Evolutionary conservation across 2,113 vertebrate species (phyloP).

Genomic region (Penelope pileata): DNA sequence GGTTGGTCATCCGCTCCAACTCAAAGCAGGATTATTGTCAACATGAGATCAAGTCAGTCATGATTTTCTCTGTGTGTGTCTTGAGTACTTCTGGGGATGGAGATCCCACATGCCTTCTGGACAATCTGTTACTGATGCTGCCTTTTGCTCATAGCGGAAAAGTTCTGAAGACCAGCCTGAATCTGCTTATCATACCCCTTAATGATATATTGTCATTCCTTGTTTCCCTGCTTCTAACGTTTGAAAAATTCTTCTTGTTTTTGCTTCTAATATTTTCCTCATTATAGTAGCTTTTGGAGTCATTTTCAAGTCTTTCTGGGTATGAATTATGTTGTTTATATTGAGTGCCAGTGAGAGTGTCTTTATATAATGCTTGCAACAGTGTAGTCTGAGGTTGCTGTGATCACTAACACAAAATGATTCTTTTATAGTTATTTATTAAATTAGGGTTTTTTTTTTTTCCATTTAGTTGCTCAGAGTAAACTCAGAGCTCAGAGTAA

Average conservation of each 20-base stretch:
- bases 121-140: background rate
- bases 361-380: background rate
- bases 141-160: background rate
- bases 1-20: background rate
- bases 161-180: background rate
- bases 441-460: constrained; percentile 10
- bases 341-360: background rate
- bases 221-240: background rate
- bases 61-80: background rate
- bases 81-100: background rate
- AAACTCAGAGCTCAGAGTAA: constrained; percentile 1
- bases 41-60: background rate
- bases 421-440: background rate
- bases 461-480: constrained; percentile 26
- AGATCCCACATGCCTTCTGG: background rate
- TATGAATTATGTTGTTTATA: background rate
- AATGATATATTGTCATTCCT: background rate
- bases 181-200: background rate
- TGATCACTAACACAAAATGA: background rate
- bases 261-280: background rate
- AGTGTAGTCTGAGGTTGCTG: background rate
- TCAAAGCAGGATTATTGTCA: background rate
- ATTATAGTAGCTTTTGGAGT: background rate
- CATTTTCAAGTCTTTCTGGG: background rate
- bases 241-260: background rate